Evolutionary conservation across 2,888 invertebrate species (phyloP), one percentile per base, ranked within the genome.

Genomic region (Heteromurus nitidus): DNA sequence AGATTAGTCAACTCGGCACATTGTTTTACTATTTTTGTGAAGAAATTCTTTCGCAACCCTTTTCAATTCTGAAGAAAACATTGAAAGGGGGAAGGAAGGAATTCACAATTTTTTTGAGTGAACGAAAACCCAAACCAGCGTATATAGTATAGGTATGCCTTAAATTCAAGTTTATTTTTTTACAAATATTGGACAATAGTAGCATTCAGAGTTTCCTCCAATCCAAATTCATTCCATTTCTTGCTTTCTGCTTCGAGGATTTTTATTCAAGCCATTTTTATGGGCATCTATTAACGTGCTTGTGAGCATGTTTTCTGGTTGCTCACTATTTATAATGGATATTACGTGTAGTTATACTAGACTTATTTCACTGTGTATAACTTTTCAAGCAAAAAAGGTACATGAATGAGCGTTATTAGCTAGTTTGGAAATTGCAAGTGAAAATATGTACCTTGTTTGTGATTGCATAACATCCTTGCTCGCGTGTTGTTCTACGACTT

Each of bases 121-220:
- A 16, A n/a, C n/a, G n/a, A n/a, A n/a, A n/a, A n/a, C n/a, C n/a
- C n/a, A n/a, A n/a, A n/a, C n/a, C n/a, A n/a, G n/a, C n/a, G n/a
- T n/a, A n/a, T n/a, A n/a, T n/a, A n/a, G n/a, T n/a, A n/a, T n/a
- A n/a, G n/a, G n/a, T n/a, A n/a, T n/a, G n/a, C n/a, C n/a, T n/a
- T n/a, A 47, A 47, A 47, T 47, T 13, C 3, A 13, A 47, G 47
- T 47, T 47, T 13, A 47, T 13, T 16, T n/a, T n/a, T 47, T 47
- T 47, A 47, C 47, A 47, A 3, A 9, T 55, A 55, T 26, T 55
- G 55, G 55, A 55, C 55, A 55, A 55, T 55, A 26, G 55, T 26
- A 26, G 55, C n/a, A n/a, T n/a, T n/a, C n/a, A n/a, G n/a, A n/a
- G n/a, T n/a, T n/a, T n/a, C n/a, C n/a, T n/a, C n/a, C n/a, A n/a